A percentile compares a stretch with the other conserved stretches of the same genome.
These are phyloP conservation scores for Engraulis encrasicolus DNA, from an alignment of 2,113 vertebrate genomes.

Conservation along the genomic window DNA sequence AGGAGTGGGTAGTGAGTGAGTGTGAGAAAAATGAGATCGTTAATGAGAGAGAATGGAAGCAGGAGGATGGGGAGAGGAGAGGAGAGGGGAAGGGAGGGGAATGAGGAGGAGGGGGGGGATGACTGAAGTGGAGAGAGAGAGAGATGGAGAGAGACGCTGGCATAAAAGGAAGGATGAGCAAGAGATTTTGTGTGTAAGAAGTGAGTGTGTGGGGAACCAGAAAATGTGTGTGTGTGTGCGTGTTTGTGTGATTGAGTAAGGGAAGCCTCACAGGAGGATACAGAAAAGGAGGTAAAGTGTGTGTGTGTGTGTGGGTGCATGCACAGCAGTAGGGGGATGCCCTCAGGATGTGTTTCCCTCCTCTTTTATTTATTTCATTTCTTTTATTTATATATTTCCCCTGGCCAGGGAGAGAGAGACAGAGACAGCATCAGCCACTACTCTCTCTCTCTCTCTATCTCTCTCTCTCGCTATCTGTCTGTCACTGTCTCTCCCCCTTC, in stretches of 20 bases:
- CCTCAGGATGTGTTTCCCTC: conserved; percentile 72
- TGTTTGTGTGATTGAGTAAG: conserved; percentile 42
- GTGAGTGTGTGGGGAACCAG: conserved; percentile 56
- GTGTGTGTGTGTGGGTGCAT: not conserved
- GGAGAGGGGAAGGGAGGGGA: conserved; percentile 41
- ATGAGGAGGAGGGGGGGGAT: not conserved
- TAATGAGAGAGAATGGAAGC: conserved; percentile 53
- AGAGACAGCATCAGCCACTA: conserved; percentile 61
- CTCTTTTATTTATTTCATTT: conserved; percentile 70
- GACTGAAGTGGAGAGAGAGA: not conserved
- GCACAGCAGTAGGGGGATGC: conserved; percentile 57
- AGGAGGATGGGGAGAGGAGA: conserved; percentile 39
- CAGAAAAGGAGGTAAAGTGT: not conserved
- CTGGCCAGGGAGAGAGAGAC: conserved; percentile 55
- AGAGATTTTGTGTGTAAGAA: conserved; percentile 53
- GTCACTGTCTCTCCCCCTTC: too few species aligned
- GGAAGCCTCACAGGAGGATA: conserved; percentile 14
- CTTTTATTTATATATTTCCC: conserved; percentile 68
- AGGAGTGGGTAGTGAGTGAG: conserved; percentile 61
- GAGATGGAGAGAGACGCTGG: conserved; percentile 27
- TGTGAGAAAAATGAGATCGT: conserved; percentile 71
- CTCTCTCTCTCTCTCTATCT: conserved; percentile 61
- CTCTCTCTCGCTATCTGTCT: conserved; percentile 58
- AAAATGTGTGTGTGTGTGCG: conserved; percentile 57
- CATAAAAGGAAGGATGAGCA: conserved; percentile 17